These are phyloP conservation scores for Zosterops lateralis DNA, from an alignment of 2,113 vertebrate species.

Conservation along the genomic window DNA sequence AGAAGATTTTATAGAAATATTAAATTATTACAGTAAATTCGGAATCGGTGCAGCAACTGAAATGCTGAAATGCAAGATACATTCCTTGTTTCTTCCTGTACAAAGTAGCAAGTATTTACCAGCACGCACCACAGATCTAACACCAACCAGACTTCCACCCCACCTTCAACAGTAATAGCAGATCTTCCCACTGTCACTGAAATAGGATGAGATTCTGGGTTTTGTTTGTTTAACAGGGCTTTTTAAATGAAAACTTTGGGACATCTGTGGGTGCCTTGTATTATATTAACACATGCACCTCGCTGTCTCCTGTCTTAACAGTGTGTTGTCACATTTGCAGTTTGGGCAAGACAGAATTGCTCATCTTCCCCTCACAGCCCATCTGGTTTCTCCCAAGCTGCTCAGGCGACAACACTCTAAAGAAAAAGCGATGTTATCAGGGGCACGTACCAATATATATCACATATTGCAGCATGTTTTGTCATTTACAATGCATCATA, in stretches of 20 bases:
- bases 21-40: neutral
- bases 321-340: constrained; percentile 63
- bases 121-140: neutral
- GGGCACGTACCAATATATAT: constrained; percentile 25
- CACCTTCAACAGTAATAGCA: neutral
- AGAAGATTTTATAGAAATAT: neutral
- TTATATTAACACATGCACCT: constrained; percentile 64
- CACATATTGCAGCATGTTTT: constrained; percentile 38
- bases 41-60: neutral
- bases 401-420: constrained; percentile 40
- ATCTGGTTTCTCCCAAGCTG: constrained; percentile 69
- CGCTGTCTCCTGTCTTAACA: constrained; percentile 64
- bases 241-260: constrained; percentile 45
- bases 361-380: constrained; percentile 60
- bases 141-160: neutral
- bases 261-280: constrained; percentile 56
- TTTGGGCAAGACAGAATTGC: constrained; percentile 63
- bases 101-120: neutral
- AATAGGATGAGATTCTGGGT: neutral
- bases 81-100: neutral
- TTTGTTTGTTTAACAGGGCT: constrained; percentile 58
- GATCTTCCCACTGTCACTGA: neutral
- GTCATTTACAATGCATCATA: constrained; percentile 55
- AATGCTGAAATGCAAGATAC: neutral
- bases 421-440: constrained; percentile 47